Base-by-base conservation (phyloP, 92 coral and sea anemone genomes). In the Zoanthus solanderi region DNA sequence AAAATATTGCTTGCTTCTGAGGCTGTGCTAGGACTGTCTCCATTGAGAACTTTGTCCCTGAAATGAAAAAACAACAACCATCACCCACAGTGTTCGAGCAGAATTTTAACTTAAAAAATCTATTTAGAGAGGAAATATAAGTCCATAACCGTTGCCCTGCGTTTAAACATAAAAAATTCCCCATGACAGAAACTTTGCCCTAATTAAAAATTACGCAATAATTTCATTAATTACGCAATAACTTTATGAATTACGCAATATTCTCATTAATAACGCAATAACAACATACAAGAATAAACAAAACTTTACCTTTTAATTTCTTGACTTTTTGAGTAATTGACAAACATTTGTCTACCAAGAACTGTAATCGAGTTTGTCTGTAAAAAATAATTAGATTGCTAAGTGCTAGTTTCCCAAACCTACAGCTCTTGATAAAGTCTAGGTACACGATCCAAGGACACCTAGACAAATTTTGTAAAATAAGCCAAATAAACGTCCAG, bases 271-370 rank as follows among this genome's bases (percentile, higher is more conserved):
- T 37, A 37, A 6, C 8, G 66, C 17, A 17, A 30, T 30, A 46
- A 11, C 18, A 37, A 6, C 13, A 18, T 10, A 1, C 9, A 13
- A 9, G 18, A 32, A 17, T 9, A 44, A 75, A 28, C 44, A 23
- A 61, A 18, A 16, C 29, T 89, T 54, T 89, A 97, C 99, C 99
- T 95, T 90, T 97, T 97, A 57, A 97, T 97, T 92, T 97, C 99
- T 89, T 97, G 99, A 88, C 99, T 97, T 89, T 97, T 97, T 74
- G 99, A 97, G 89, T 95, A 97, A 92, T 97, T 97, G 71, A 97
- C 99, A 84, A 95, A 97, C 99, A 97, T 97, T 87, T 97, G 99
- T 92, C 99, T 93, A 61, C 98, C 98, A 76, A 97, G 95, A 78
- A 97, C 96, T 66, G 98, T 92, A 47, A 97, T 94, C 18, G 99